Evolutionary conservation across 2,113 vertebrate genomes (phyloP).

Genomic region (Peromyscus maniculatus): DNA sequence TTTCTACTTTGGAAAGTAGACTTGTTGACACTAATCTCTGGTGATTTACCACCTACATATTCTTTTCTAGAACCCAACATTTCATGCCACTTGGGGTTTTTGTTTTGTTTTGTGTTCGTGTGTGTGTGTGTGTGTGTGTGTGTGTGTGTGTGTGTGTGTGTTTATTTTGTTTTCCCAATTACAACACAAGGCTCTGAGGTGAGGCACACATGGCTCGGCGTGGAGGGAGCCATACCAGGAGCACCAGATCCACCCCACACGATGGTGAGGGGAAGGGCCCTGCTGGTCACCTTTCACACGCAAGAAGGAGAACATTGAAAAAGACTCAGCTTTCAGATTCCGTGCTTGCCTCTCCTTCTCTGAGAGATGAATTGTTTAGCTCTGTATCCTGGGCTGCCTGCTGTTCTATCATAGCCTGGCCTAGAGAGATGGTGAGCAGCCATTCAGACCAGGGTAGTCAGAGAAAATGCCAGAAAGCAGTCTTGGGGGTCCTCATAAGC

Average conservation of each 20-base stretch:
- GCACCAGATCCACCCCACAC: background rate
- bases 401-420: background rate
- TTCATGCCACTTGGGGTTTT: background rate
- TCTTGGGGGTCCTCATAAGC: background rate
- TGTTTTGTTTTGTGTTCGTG: background rate
- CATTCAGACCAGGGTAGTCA: background rate
- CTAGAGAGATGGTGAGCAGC: background rate
- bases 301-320: fast-evolving
- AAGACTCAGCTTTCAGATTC: background rate
- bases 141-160: background rate
- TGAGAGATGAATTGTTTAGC: background rate
- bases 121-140: background rate
- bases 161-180: background rate
- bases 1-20: background rate
- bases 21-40: background rate
- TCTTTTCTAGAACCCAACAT: constrained; percentile 6
- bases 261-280: fast-evolving
- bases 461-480: background rate
- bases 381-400: background rate
- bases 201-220: fast-evolving
- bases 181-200: fast-evolving
- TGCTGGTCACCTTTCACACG: background rate
- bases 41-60: background rate
- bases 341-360: background rate
- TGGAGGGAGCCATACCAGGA: background rate